Base-by-base conservation (phyloP, 2,113 vertebrate species). In the Mugil cephalus region DNA sequence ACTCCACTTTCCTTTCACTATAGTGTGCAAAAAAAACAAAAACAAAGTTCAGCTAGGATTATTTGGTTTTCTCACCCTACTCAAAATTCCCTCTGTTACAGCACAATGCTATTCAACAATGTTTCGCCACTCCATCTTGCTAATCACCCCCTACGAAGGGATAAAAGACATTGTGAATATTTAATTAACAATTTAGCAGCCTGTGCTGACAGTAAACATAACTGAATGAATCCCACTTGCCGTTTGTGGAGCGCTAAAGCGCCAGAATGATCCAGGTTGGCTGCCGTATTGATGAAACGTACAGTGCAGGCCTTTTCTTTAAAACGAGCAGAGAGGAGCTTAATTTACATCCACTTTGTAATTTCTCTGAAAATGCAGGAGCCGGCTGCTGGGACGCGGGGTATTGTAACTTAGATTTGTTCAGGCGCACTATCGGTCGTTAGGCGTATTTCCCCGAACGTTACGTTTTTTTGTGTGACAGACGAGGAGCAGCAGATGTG, bases 151-250 rank as follows among this genome's bases (percentile, higher is more conserved):
- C n/a, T 63, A 64, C 60, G 71, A 56, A 65, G 35, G 69, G 67
- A 86, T 48, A 42, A 30, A 66, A 82, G 45, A 52, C 43, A 74
- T 66, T 51, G 65, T 70, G 72, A 89, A 90, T 89, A 79, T 90
- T 87, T 86, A 80, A 86, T 82, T 65, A 79, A 64, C 14, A 64
- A 67, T 87, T 86, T 61, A 65, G 59, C 69, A 43, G 65, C 55
- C 42, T 24, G 8, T 35, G 40, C 56, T 84, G 80, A 64, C 45
- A 18, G 50, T 79, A 72, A 82, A 88, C 30, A 45, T 67, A 71
- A 74, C n/a, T 79, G 71, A 70, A 51, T 83, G 58, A 74, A 77
- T 77, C 75, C 67, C 51, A 46, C 70, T 74, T 42, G 47, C 53
- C 47, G 47, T 64, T 63, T 69, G 72, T 51, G 18, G 51, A 51